Evolutionary conservation across 2,797 vertebrate species (phyloP).

Genomic region (Mormyrus proboscirostris): DNA sequence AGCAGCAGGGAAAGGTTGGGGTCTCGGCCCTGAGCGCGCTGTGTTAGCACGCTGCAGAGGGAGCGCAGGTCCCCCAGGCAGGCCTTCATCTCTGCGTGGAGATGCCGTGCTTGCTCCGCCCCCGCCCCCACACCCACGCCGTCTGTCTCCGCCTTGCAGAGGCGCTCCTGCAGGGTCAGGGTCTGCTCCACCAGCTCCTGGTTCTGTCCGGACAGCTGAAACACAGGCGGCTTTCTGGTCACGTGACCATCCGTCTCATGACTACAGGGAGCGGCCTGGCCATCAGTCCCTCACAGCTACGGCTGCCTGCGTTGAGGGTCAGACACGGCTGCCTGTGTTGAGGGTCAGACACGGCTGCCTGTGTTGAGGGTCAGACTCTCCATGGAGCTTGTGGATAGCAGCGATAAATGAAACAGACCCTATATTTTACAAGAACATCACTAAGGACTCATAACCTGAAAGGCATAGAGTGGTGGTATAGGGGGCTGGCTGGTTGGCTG

Average conservation of each 20-base stretch:
- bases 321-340: neutral
- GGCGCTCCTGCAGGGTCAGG: constrained; percentile 81
- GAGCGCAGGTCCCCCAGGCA: constrained; percentile 85
- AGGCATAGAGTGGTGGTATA: neutral
- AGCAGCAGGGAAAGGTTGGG: constrained; percentile 94
- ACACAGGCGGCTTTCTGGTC: neutral
- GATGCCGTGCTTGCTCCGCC: constrained; percentile 61
- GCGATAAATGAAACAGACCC: neutral
- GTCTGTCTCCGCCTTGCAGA: constrained; percentile 60
- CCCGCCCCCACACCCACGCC: constrained; percentile 53
- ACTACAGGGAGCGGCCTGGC: neutral
- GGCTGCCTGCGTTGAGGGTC: neutral
- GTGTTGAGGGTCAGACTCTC: no score
- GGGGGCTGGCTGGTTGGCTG: neutral
- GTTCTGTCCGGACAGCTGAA: constrained; percentile 85
- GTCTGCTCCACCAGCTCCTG: constrained; percentile 94
- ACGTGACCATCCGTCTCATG: neutral
- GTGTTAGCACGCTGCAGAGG: constrained; percentile 86
- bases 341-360: neutral
- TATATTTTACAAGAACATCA: neutral
- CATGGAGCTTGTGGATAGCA: neutral
- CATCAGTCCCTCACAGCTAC: neutral
- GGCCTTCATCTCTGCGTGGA: constrained; percentile 75
- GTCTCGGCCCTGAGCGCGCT: constrained; percentile 84
- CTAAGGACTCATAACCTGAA: neutral